Percentiles rank a stretch among this genome's conserved stretches.
phyloP scores from a whole-genome alignment of 1,140 invertebrate genomes.

The Lepidurus apus region DNA sequence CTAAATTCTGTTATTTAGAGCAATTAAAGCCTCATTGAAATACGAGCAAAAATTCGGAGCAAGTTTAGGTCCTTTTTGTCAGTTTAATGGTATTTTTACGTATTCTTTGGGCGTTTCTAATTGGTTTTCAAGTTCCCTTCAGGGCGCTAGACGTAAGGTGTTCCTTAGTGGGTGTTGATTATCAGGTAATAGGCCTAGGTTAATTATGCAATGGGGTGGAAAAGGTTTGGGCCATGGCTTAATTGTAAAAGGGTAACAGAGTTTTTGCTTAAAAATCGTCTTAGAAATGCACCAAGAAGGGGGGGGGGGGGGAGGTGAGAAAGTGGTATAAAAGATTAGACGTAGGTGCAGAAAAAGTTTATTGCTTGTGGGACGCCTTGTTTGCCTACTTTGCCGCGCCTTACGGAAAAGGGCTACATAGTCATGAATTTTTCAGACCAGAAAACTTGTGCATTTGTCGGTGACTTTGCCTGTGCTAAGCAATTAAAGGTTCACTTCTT shows the following conservation, averaged over 20 bases:
- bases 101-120: no score
- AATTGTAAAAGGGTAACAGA: background rate
- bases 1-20: no score
- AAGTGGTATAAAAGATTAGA: background rate
- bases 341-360: background rate
- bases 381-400: background rate
- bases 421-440: background rate
- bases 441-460: conserved; percentile 21
- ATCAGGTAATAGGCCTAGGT: background rate
- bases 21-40: no score
- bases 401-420: background rate
- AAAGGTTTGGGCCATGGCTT: background rate
- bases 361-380: background rate
- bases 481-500: conserved; percentile 22
- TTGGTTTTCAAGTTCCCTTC: no score
- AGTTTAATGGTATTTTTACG: no score
- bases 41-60: no score
- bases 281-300: no score
- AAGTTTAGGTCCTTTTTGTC: no score
- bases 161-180: background rate
- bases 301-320: background rate
- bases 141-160: no score
- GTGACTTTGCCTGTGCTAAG: background rate
- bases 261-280: background rate
- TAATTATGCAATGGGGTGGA: background rate